Evolutionary conservation across 2,888 invertebrate species (phyloP).

Genomic region (Stictocephala bisonia): DNA sequence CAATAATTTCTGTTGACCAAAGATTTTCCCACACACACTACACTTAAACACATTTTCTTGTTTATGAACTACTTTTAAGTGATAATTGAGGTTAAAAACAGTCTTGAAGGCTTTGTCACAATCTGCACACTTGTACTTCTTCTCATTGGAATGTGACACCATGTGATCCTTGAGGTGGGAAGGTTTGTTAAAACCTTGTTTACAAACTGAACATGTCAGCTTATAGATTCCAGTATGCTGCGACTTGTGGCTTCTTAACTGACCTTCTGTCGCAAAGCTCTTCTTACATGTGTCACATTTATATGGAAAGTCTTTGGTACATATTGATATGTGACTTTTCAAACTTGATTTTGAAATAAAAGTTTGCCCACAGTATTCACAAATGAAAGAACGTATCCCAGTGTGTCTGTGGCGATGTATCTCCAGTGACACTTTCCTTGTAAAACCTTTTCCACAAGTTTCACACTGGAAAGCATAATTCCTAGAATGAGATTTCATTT

Average conservation of each 20-base stretch:
- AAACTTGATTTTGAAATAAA: slow-evolving; percentile 38
- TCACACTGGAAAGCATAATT: slow-evolving; percentile 56
- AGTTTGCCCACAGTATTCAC: slow-evolving; percentile 43
- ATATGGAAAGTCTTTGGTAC: slow-evolving; percentile 62
- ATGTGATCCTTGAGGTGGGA: slow-evolving; percentile 65
- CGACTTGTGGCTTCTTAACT: slow-evolving; percentile 35
- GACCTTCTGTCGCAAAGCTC: slow-evolving; percentile 53
- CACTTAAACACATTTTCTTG: slow-evolving; percentile 60
- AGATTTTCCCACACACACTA: slow-evolving; percentile 64
- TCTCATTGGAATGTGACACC: slow-evolving; percentile 64
- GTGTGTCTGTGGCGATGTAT: slow-evolving; percentile 59
- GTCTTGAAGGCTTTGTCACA: slow-evolving; percentile 65
- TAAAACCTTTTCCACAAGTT: slow-evolving; percentile 58
- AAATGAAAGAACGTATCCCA: slow-evolving; percentile 38
- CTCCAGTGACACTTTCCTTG: slow-evolving; percentile 53
- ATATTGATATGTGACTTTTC: slow-evolving; percentile 36
- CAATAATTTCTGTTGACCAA: slow-evolving; percentile 65
- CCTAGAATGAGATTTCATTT: slow-evolving; percentile 58
- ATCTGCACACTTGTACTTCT: slow-evolving; percentile 63
- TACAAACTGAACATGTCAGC: slow-evolving; percentile 29
- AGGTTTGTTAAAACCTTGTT: slow-evolving; percentile 61
- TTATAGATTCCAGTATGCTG: slow-evolving; percentile 29
- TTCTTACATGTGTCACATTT: slow-evolving; percentile 65
- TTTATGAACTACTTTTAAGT: slow-evolving; percentile 63
- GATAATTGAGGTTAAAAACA: slow-evolving; percentile 64